Evolutionary conservation across 2,797 vertebrate species (phyloP).

Genomic region (Brachyrhaphis roseni): DNA sequence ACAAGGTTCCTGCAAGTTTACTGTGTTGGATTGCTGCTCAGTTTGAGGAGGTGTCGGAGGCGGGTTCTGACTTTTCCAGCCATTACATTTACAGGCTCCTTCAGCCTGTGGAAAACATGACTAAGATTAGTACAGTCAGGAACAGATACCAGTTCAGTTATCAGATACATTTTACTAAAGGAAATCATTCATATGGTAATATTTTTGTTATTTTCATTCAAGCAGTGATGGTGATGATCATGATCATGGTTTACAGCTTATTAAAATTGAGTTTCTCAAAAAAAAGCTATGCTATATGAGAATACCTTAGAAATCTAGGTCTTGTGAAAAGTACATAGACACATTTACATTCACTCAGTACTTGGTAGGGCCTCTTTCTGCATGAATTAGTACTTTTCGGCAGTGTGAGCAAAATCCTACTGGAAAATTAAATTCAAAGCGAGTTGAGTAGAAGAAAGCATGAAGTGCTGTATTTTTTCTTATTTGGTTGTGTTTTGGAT

Average conservation of each 20-base stretch:
- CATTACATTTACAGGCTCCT: conserved; percentile 97
- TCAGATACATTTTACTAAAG: background rate
- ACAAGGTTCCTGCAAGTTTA: conserved; percentile 91
- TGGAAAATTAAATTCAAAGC: background rate
- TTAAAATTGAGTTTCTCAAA: background rate
- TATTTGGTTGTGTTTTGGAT: background rate
- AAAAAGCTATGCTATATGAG: background rate
- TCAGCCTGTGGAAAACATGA: conserved; percentile 83
- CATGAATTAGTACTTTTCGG: background rate
- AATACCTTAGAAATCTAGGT: background rate
- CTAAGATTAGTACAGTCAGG: background rate
- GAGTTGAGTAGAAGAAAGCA: background rate
- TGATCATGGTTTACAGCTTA: background rate
- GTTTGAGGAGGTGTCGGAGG: conserved; percentile 93
- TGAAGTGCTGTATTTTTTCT: background rate
- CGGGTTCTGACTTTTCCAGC: conserved; percentile 98
- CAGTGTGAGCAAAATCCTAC: background rate
- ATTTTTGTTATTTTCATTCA: background rate
- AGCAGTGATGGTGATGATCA: background rate
- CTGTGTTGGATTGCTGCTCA: conserved; percentile 86
- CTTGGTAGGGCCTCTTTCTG: background rate
- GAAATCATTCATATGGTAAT: background rate
- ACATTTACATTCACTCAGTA: background rate
- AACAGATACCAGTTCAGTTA: background rate
- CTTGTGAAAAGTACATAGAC: background rate